Evolutionary conservation across 2,888 invertebrate genomes (phyloP).

Genomic region (Schizotus pectinicornis): DNA sequence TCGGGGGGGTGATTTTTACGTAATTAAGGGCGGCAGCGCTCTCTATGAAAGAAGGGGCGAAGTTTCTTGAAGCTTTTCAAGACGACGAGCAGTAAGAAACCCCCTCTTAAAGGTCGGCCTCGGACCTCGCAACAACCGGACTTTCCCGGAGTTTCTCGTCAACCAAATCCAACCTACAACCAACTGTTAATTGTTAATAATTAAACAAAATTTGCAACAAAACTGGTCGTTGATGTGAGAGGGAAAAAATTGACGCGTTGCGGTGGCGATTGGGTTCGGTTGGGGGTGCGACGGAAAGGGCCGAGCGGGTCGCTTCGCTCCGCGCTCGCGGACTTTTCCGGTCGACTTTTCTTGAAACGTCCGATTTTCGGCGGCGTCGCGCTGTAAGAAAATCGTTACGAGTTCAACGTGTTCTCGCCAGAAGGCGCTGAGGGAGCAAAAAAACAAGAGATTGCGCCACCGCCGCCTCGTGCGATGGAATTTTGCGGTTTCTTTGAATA

Average conservation of each 20-base stretch:
- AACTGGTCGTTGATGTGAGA: no score
- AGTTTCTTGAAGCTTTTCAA: constrained; percentile 51
- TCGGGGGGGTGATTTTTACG: no score
- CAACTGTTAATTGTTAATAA: no score
- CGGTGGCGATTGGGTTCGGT: no score
- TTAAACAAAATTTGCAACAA: no score
- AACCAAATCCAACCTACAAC: no score
- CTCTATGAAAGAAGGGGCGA: constrained; percentile 50
- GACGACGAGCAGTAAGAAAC: constrained; percentile 41
- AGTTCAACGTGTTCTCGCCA: constrained; percentile 46
- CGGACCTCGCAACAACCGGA: constrained; percentile 15
- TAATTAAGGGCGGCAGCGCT: constrained; percentile 41
- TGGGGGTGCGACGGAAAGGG: constrained; percentile 34
- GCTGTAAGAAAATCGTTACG: constrained; percentile 40
- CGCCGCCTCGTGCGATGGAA: constrained; percentile 33
- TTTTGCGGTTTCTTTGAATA: constrained; percentile 58
- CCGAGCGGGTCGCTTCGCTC: constrained; percentile 40
- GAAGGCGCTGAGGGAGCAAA: constrained; percentile 45
- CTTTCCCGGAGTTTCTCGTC: not conserved
- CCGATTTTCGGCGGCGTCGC: constrained; percentile 22
- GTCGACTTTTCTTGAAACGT: constrained; percentile 46
- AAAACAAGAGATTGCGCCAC: constrained; percentile 21
- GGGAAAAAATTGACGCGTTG: no score
- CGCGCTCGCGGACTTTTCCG: constrained; percentile 46
- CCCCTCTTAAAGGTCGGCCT: constrained; percentile 18